Evolutionary conservation across 2,888 invertebrate genomes (phyloP).

Genomic region (Zhuqinia jingwanae): DNA sequence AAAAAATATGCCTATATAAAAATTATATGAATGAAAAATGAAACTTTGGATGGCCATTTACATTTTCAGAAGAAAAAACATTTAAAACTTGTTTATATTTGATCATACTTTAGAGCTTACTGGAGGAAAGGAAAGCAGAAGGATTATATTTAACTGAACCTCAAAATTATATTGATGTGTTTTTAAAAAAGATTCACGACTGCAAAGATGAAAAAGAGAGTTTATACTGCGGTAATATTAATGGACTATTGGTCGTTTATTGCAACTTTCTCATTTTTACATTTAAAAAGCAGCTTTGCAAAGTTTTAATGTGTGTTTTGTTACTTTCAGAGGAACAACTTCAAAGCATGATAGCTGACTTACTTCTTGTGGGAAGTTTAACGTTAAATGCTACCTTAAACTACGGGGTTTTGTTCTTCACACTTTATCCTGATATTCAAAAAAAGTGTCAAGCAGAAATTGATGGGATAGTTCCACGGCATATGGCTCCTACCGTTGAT

Average conservation of each 20-base stretch:
- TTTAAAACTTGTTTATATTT: background rate
- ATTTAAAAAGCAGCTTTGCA: background rate
- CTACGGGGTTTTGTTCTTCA: conserved; percentile 64
- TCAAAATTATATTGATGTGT: conserved; percentile 69
- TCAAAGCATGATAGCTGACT: conserved; percentile 67
- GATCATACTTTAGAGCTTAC: conserved; percentile 16
- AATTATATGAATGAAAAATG: background rate
- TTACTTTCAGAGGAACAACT: conserved; percentile 57
- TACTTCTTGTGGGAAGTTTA: conserved; percentile 52
- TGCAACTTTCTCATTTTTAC: too few relatives aligned
- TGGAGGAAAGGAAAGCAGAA: conserved; percentile 63
- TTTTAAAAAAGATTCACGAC: conserved; percentile 66
- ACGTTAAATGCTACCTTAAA: conserved; percentile 62
- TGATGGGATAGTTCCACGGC: conserved; percentile 47
- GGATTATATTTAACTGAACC: conserved; percentile 59
- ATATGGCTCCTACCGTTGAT: conserved; percentile 62
- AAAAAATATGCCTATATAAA: too few relatives aligned
- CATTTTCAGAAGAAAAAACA: background rate
- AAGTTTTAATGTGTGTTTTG: too few relatives aligned
- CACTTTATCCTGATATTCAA: conserved; percentile 65
- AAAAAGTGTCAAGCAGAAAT: conserved; percentile 66
- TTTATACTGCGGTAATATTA: conserved; percentile 54
- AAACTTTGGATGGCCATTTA: background rate
- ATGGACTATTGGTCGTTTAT: too few relatives aligned
- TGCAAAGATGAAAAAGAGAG: conserved; percentile 21